Evolutionary conservation across 1,140 invertebrate species (phyloP), one percentile per base, ranked within the genome.

Genomic region (Probaryconus sp.): DNA sequence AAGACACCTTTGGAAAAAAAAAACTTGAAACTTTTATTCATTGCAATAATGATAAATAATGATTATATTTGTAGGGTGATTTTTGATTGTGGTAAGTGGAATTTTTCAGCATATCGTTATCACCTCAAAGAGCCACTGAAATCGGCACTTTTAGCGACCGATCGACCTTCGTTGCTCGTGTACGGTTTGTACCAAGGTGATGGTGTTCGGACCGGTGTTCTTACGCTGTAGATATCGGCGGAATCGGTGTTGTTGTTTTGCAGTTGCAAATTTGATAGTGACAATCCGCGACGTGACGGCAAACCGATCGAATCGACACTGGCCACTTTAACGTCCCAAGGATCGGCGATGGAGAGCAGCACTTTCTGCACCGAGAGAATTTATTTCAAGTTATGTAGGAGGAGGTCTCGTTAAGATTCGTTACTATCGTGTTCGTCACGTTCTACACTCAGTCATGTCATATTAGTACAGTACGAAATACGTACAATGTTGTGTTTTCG

Each of bases 321-420:
- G 80, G 86, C 86, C 28, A 87, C 80, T 80, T 79, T 81, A 18
- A 80, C 83, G 79, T 87, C 83, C 86, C 86, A 87, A 60, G 86
- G 86, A 81, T 87, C 79, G 60, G 81, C 83, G 71, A 86, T 87
- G 76, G 85, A 87, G 65, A 87, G 79, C 78, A 87, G 79, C 68
- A 85, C 82, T 81, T 85, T 87, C 85, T 85, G 82, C 73, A 80
- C 43, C 40, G n/a, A n/a, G 47, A 79, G 76, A 81, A 70, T 75
- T 63, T 74, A 77, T n/a, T 75, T 35, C 50, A 63, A 51, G 70
- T 40, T 47, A 38, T 77, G 76, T 76, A 76, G 79, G 78, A 83
- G 78, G 63, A 63, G 50, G 61, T 71, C 60, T 78, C 30, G 61
- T 82, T 81, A 79, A 79, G 56, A 67, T 72, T 83, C 55, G 72